Conservation (phyloP, 2,888 invertebrate genomes). For the Archips xylosteana region DNA sequence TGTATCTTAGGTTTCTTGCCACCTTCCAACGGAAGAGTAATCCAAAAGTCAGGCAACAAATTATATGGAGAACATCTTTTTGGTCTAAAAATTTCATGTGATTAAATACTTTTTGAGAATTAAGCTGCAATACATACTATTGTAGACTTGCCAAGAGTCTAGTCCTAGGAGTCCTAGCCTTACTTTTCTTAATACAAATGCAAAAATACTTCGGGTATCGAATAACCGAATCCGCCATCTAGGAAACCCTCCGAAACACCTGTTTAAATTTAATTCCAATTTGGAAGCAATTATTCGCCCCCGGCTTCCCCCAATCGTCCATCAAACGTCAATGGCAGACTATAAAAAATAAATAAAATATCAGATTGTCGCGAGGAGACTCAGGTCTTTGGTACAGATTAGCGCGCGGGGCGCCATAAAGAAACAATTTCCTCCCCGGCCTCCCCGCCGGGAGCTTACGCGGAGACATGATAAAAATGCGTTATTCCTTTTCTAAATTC, state of each 20-base stretch:
- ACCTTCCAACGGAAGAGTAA: too few relatives aligned
- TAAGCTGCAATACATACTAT: too few relatives aligned
- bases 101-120: too few relatives aligned
- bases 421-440: slow-evolving; percentile 81
- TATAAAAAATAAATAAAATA: slow-evolving; percentile 80
- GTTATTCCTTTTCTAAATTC: slow-evolving; percentile 57
- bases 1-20: too few relatives aligned
- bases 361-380: slow-evolving; percentile 64
- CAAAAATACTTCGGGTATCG: too few relatives aligned
- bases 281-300: slow-evolving; percentile 63
- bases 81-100: too few relatives aligned
- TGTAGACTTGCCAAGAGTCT: not conserved
- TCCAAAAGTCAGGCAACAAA: too few relatives aligned
- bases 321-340: slow-evolving; percentile 77
- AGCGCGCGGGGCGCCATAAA: slow-evolving; percentile 81
- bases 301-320: slow-evolving; percentile 59
- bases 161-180: not conserved
- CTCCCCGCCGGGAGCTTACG: slow-evolving; percentile 61
- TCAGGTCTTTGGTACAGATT: slow-evolving; percentile 65
- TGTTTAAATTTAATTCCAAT: slow-evolving; percentile 44
- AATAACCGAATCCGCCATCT: slow-evolving; percentile 5
- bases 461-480: slow-evolving; percentile 79
- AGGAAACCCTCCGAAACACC: slow-evolving; percentile 1
- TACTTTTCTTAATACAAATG: not conserved
- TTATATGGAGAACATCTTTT: too few relatives aligned